phyloP scores from a whole-genome alignment of 2,888 invertebrate species.

The Caenorhabditis drosophilae region DNA sequence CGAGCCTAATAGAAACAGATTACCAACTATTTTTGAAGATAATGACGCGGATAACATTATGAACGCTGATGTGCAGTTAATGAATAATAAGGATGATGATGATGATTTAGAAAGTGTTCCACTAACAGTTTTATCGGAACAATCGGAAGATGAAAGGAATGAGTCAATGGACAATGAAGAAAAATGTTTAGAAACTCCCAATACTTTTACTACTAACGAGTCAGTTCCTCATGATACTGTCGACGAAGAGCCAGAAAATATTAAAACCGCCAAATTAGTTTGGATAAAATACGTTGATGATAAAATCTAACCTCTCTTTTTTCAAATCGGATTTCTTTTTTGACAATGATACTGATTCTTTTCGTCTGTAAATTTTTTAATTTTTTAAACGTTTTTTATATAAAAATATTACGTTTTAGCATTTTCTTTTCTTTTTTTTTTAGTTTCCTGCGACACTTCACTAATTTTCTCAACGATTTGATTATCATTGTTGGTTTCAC shows the following conservation, averaged over 20 bases:
- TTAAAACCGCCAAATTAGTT: conserved; percentile 11
- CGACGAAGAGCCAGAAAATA: conserved; percentile 15
- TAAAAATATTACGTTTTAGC: no score
- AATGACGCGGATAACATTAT: conserved; percentile 22
- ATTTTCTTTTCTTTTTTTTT: no score
- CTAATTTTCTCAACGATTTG: no score
- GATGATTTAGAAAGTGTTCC: conserved; percentile 14
- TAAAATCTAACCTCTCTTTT: conserved; percentile 6
- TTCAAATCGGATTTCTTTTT: neutral
- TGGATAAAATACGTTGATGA: conserved; percentile 15
- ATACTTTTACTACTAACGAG: neutral
- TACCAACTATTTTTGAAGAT: neutral
- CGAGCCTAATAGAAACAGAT: conserved; percentile 16
- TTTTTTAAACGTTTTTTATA: no score
- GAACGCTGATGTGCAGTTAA: neutral
- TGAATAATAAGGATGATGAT: neutral
- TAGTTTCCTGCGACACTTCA: no score
- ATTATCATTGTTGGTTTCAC: no score
- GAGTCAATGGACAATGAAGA: neutral
- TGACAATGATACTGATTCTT: no score
- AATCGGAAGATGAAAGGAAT: neutral
- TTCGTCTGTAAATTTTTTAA: no score
- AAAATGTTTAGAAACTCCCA: neutral
- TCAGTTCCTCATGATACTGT: conserved; percentile 19
- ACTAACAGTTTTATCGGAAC: neutral